Conservation (phyloP, 2,113 vertebrate genomes). For the Cebus imitator region DNA sequence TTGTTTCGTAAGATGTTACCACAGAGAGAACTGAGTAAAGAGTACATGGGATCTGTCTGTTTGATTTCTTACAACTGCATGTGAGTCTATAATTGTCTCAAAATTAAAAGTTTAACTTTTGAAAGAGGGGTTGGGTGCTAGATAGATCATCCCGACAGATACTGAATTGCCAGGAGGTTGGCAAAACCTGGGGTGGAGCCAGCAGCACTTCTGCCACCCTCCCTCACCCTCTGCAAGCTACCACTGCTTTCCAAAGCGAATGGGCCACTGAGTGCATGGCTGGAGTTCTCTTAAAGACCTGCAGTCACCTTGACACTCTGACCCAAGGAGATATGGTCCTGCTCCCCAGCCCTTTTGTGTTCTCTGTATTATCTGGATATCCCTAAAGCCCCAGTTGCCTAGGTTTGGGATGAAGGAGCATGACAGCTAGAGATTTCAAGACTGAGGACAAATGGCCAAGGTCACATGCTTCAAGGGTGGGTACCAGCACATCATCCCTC, state of each 20-base stretch:
- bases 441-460: background rate
- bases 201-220: background rate
- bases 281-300: background rate
- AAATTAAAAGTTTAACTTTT: background rate
- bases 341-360: background rate
- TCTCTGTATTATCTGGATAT: background rate
- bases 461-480: background rate
- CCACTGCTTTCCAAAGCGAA: background rate
- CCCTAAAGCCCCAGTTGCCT: background rate
- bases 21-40: background rate
- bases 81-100: background rate
- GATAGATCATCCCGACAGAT: background rate
- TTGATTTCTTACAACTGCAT: background rate
- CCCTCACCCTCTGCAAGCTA: background rate
- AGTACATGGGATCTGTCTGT: background rate
- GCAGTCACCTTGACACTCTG: background rate
- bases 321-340: background rate
- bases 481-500: background rate
- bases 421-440: background rate
- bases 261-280: background rate
- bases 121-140: background rate
- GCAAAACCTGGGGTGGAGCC: background rate
- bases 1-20: background rate
- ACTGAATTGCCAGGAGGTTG: background rate
- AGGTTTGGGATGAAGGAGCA: background rate